Evolutionary conservation across 2,888 invertebrate genomes (phyloP).

Genomic region (Thereva unica): DNA sequence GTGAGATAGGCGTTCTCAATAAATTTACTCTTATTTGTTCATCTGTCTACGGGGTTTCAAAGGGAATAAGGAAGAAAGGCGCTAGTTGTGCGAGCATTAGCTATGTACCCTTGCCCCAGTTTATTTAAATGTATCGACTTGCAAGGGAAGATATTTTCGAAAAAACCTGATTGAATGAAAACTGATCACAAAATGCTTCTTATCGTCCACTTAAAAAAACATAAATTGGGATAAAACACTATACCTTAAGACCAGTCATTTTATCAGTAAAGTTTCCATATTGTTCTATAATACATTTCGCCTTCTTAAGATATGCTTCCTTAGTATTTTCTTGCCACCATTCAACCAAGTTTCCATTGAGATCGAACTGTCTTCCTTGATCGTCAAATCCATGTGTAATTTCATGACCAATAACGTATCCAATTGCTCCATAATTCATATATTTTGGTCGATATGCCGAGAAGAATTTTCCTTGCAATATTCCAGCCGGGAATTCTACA

Average conservation of each 20-base stretch:
- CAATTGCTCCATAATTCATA: constrained; percentile 91
- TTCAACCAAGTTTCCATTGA: constrained; percentile 85
- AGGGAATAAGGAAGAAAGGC: no score
- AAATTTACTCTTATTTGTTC: no score
- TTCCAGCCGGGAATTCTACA: constrained; percentile 90
- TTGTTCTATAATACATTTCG: constrained; percentile 90
- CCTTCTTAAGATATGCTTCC: constrained; percentile 78
- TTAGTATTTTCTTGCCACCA: constrained; percentile 92
- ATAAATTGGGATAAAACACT: constrained; percentile 46
- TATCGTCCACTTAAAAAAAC: background rate
- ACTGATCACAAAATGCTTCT: no score
- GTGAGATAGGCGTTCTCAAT: no score
- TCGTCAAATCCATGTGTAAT: constrained; percentile 91
- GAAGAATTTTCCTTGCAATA: constrained; percentile 90
- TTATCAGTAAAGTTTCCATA: constrained; percentile 88
- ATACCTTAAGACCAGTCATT: constrained; percentile 74
- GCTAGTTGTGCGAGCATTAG: no score
- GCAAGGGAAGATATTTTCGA: no score
- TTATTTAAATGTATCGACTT: no score
- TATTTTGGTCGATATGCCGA: constrained; percentile 84
- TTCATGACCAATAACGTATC: constrained; percentile 90
- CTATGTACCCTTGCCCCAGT: no score
- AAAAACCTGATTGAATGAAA: no score
- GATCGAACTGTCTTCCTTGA: constrained; percentile 89
- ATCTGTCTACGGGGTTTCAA: no score